phyloP scores from a whole-genome alignment of 2,888 invertebrate genomes.

The Flexamia atlantica region DNA sequence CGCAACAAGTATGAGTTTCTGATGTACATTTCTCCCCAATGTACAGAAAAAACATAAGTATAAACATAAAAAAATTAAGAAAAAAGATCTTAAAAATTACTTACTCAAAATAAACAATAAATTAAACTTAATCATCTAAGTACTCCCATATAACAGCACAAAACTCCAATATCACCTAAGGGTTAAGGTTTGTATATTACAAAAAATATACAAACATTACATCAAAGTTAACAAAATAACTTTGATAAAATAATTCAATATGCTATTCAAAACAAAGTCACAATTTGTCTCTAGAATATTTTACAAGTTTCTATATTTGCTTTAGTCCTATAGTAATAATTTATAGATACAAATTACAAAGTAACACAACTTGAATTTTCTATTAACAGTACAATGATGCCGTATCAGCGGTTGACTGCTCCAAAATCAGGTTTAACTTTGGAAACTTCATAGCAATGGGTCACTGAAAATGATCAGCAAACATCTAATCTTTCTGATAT shows the following conservation, averaged over 20 bases:
- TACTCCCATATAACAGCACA: constrained; percentile 51
- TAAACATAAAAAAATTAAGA: constrained; percentile 21
- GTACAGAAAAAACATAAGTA: constrained; percentile 11
- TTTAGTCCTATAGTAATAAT: constrained; percentile 26
- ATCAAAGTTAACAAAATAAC: constrained; percentile 1
- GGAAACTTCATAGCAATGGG: no score
- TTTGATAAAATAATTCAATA: constrained; percentile 5
- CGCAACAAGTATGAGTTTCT: neutral
- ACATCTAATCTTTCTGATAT: no score
- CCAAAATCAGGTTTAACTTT: constrained; percentile 27
- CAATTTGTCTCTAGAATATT: neutral
- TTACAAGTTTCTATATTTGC: constrained; percentile 8
- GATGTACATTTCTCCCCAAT: constrained; percentile 24
- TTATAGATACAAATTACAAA: constrained; percentile 35
- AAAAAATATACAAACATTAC: constrained; percentile 31
- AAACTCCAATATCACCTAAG: constrained; percentile 46
- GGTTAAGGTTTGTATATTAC: constrained; percentile 36
- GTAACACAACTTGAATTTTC: constrained; percentile 32
- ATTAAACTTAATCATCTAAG: constrained; percentile 43
- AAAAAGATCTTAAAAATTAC: constrained; percentile 9
- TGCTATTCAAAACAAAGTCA: constrained; percentile 28
- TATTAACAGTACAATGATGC: constrained; percentile 27
- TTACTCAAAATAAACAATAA: constrained; percentile 37
- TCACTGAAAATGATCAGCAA: no score
- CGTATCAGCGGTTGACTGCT: constrained; percentile 61